These are phyloP conservation scores for Drosophila sturtevanti DNA, from an alignment of 1,140 invertebrate species.

Conservation along the genomic window DNA sequence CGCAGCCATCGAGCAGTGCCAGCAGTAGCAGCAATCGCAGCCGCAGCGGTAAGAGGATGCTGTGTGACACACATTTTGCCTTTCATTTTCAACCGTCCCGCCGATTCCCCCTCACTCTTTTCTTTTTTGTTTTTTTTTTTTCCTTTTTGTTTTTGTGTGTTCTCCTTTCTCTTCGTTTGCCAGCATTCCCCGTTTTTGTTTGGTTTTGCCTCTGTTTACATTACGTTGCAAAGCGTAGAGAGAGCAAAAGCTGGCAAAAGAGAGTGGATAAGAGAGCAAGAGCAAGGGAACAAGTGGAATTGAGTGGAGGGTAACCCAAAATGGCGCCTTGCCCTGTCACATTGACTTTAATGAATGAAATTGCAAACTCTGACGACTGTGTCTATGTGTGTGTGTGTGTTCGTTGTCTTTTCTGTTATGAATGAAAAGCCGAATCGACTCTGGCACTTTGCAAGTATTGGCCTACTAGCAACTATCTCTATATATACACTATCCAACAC, in stretches of 20 bases:
- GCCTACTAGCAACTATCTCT: not conserved
- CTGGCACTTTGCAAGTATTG: slow-evolving; percentile 11
- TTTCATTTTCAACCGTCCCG: slow-evolving; percentile 9
- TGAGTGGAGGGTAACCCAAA: slow-evolving; percentile 18
- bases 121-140: slow-evolving; percentile 15
- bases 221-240: not conserved
- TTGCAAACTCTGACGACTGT: slow-evolving; percentile 25
- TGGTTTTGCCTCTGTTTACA: slow-evolving; percentile 10
- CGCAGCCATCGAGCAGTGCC: slow-evolving; percentile 60
- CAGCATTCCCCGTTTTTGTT: not conserved
- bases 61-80: slow-evolving; percentile 1
- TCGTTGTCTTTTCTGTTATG: slow-evolving; percentile 38
- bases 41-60: slow-evolving; percentile 63
- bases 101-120: too few relatives aligned
- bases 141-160: not conserved
- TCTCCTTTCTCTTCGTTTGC: not conserved
- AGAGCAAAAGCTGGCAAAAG: not conserved
- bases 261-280: not conserved
- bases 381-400: slow-evolving; percentile 8
- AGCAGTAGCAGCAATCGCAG: slow-evolving; percentile 71
- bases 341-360: slow-evolving; percentile 73
- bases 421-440: slow-evolving; percentile 61
- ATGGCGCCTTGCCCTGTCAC: slow-evolving; percentile 26
- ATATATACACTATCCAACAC: not conserved
- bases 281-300: slow-evolving; percentile 5